These are phyloP conservation scores for Garrulus glandarius DNA, from an alignment of 2,797 vertebrate genomes.

Conservation along the genomic window DNA sequence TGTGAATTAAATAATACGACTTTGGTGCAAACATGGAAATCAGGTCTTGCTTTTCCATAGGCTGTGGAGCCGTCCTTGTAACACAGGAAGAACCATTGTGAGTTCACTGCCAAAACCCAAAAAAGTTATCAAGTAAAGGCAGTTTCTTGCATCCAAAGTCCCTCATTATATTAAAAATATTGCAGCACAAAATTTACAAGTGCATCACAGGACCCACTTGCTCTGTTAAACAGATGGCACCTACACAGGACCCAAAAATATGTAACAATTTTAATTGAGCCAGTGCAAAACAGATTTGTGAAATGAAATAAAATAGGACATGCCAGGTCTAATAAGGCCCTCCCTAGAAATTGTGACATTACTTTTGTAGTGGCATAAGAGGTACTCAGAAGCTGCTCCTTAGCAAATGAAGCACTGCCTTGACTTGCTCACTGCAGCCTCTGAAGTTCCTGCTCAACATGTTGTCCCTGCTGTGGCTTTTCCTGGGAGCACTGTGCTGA, in stretches of 20 bases:
- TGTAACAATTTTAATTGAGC: slow-evolving; percentile 67
- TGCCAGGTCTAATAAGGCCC: slow-evolving; percentile 52
- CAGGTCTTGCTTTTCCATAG: not conserved
- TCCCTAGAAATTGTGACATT: slow-evolving; percentile 11
- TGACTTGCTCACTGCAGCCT: not conserved
- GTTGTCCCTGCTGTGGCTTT: not conserved
- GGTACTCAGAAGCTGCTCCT: not conserved
- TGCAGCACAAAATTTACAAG: slow-evolving; percentile 47
- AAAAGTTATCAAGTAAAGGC: not conserved
- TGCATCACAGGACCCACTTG: slow-evolving; percentile 43
- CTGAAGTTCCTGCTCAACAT: not conserved
- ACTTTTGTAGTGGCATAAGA: not conserved
- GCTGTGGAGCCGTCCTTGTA: not conserved
- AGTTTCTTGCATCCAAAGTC: not conserved
- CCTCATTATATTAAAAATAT: slow-evolving; percentile 22
- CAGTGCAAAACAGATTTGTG: slow-evolving; percentile 64
- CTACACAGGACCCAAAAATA: slow-evolving; percentile 58
- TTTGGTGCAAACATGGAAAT: not conserved
- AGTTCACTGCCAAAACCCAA: not conserved
- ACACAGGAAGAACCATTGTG: not conserved
- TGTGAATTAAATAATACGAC: not conserved
- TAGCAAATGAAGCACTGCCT: not conserved
- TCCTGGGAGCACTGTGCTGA: not conserved
- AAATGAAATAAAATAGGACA: slow-evolving; percentile 59
- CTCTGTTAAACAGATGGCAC: slow-evolving; percentile 61